Percentiles rank a stretch among this genome's conserved stretches.
Conservation (phyloP, 2,797 vertebrate species). For the Geotrypetes seraphini region DNA sequence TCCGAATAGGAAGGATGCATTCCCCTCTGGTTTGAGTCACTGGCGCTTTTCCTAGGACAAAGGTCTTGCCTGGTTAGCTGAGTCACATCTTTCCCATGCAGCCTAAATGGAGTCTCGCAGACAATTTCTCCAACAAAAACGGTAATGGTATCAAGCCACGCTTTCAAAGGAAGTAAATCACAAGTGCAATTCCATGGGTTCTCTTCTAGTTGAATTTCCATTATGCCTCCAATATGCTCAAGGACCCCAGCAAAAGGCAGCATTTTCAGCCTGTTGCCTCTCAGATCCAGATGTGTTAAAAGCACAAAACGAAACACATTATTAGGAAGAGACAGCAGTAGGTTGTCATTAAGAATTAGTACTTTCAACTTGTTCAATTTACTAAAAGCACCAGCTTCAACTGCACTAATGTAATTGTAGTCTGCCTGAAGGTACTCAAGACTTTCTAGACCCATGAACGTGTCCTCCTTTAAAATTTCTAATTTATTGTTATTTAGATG, state of each 20-base stretch:
- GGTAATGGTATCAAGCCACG: slow-evolving; percentile 94
- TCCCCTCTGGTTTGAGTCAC: slow-evolving; percentile 62
- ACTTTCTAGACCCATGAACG: slow-evolving; percentile 83
- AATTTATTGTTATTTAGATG: slow-evolving; percentile 96
- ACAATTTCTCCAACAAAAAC: slow-evolving; percentile 93
- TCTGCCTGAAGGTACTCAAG: slow-evolving; percentile 95
- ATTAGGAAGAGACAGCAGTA: slow-evolving; percentile 82
- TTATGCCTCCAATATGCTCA: slow-evolving; percentile 94
- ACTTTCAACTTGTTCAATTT: slow-evolving; percentile 95
- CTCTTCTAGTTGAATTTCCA: slow-evolving; percentile 97
- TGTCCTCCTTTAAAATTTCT: slow-evolving; percentile 87
- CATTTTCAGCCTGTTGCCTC: slow-evolving; percentile 87
- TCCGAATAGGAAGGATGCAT: slow-evolving; percentile 63
- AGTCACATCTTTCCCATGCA: slow-evolving; percentile 92
- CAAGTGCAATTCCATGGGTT: slow-evolving; percentile 98
- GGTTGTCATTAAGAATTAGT: slow-evolving; percentile 93
- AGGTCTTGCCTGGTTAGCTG: slow-evolving; percentile 93
- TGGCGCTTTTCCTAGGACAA: slow-evolving; percentile 77
- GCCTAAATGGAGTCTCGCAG: slow-evolving; percentile 88
- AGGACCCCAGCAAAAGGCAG: slow-evolving; percentile 90
- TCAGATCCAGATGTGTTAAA: slow-evolving; percentile 92
- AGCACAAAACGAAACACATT: slow-evolving; percentile 97
- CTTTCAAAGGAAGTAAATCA: slow-evolving; percentile 87
- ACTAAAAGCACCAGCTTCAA: slow-evolving; percentile 87
- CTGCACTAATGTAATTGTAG: slow-evolving; percentile 91